Conservation (phyloP, 2,113 vertebrate genomes). For the Mesocricetus auratus region DNA sequence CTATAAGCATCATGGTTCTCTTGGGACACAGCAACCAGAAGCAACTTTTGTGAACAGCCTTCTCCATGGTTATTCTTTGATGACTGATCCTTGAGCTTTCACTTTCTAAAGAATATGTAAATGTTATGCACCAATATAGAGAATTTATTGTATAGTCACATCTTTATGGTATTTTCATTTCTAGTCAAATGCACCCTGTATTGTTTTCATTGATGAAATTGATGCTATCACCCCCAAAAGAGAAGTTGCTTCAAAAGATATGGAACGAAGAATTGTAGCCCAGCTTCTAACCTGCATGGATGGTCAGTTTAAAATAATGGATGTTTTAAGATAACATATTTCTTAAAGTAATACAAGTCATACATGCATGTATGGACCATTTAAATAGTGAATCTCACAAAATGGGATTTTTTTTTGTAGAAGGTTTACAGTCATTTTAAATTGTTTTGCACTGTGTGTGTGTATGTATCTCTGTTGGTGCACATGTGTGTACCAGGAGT, state of each 20-base stretch:
- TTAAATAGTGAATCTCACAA: neutral
- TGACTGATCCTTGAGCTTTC: neutral
- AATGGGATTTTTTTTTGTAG: neutral
- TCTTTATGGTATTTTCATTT: conserved; percentile 54
- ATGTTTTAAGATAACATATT: conserved; percentile 20
- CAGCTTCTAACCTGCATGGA: conserved; percentile 99
- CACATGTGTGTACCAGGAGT: neutral
- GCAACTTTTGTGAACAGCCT: neutral
- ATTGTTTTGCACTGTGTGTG: neutral
- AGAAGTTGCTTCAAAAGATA: conserved; percentile 98
- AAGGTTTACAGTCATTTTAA: neutral
- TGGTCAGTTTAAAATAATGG: conserved; percentile 86
- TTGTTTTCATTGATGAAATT: conserved; percentile 99
- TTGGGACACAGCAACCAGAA: neutral
- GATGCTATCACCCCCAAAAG: conserved; percentile 97
- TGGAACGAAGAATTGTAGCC: conserved; percentile 98
- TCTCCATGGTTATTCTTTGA: neutral
- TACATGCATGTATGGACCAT: neutral
- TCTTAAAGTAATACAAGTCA: neutral
- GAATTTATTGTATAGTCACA: neutral
- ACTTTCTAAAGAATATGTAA: neutral
- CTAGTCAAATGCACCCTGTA: conserved; percentile 92
- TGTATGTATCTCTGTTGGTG: neutral
- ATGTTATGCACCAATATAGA: neutral
- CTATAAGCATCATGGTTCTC: neutral